Percentiles rank a stretch among this genome's conserved stretches.
Evolutionary conservation across 2,888 invertebrate genomes (phyloP).

Genomic region (Apantesis nais): DNA sequence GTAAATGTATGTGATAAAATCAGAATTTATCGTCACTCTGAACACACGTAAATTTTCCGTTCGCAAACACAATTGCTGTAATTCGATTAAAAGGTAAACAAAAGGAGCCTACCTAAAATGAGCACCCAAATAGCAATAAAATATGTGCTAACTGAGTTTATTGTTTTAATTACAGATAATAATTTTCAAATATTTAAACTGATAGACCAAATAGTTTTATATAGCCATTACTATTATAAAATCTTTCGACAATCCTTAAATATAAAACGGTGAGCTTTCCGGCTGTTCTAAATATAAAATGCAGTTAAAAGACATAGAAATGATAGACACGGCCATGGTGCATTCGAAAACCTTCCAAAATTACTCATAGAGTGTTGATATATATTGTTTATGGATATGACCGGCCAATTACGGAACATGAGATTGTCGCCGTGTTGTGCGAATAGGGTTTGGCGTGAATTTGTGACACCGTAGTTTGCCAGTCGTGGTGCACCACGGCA

Average conservation of each 20-base stretch:
- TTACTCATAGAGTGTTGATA: neutral
- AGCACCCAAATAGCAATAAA: too few relatives aligned
- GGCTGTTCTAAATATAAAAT: neutral
- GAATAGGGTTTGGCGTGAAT: neutral
- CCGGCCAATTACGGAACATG: neutral
- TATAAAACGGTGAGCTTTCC: too few relatives aligned
- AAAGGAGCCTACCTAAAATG: neutral
- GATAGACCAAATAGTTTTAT: neutral
- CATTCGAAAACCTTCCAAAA: neutral
- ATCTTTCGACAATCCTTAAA: neutral
- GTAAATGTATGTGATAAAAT: neutral
- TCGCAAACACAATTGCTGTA: neutral
- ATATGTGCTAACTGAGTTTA: neutral
- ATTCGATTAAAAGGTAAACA: neutral
- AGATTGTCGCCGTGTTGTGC: neutral
- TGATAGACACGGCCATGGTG: neutral
- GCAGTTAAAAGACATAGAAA: neutral
- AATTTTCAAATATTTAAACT: neutral
- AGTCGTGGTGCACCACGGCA: neutral
- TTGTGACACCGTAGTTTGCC: neutral
- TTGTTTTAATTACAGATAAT: neutral
- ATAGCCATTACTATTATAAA: too few relatives aligned
- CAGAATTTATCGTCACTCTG: neutral
- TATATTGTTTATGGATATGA: neutral
- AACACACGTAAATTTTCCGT: neutral